Evolutionary conservation across 2,888 invertebrate genomes (phyloP), one percentile per base, ranked within the genome.

Genomic region (Idaea biselata): DNA sequence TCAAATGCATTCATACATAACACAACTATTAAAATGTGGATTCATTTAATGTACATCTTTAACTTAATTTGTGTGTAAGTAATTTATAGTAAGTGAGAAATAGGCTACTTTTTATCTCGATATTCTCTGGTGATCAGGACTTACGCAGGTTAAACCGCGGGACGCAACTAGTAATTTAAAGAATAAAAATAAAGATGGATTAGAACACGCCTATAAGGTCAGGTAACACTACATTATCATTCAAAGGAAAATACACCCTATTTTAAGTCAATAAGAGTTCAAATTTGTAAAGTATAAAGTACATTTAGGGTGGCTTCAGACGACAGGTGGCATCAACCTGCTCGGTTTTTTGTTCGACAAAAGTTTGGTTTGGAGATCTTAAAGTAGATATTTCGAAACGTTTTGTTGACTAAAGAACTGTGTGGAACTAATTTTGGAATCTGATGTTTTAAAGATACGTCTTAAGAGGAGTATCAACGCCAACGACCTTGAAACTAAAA

Each of bases 311-410:
- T 63, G 61, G 66, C 66, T 60, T 59, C 16, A 62, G 7, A 59
- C 61, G 61, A 67, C 81, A 81, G 81, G 79, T 80, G 80, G 70
- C 67, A 71, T 72, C 69, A 70, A 74, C 73, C 73, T 76, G 74
- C 65, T 59, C 66, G 63, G 75, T 72, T 73, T 74, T 71, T 66
- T 62, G 66, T 33, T 44, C 56, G 31, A 63, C 71, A 70, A 72
- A 74, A 71, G 73, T 71, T 76, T 68, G 63, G 64, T 72, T 72
- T 66, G 55, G 18, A 62, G 17, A 61, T 54, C 61, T 66, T 60
- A 5, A 55, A 67, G 63, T 64, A 63, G 54, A 63, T 44, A 55
- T 44, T 25, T 59, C 55, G 56, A 53, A 62, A 33, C 53, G 59
- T 60, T 31, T 56, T 58, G 56, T 54, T 18, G 18, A 17, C 16